Evolutionary conservation across 2,113 vertebrate genomes (phyloP), one percentile per base, ranked within the genome.

Genomic region (Nesospiza acunhae): DNA sequence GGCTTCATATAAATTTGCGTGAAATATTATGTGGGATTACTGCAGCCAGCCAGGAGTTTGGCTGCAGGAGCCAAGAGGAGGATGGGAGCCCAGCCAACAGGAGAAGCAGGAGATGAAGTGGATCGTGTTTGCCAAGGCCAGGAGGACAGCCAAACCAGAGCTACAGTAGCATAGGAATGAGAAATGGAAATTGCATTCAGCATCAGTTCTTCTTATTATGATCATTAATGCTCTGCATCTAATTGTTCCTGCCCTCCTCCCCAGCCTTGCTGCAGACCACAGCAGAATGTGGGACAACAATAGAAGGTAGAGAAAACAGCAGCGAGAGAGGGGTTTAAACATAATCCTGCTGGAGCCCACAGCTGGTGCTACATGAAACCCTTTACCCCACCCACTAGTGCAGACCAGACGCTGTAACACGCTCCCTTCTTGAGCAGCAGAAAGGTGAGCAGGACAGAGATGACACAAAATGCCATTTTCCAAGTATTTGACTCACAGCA

Each of bases 21-120:
- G 96, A 98, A 98, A 98, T 98, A 97, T 97, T 97, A 97, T 97
- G 96, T 97, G 97, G 96, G 97, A 97, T 98, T 97, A 94, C 77
- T 90, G 22, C 89, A 95, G 95, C 95, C 95, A 96, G 97, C 97
- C 97, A 97, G 94, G 93, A 98, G 93, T 81, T 58, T 2, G 66
- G 95, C 58, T 81, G 62, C 33, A 66, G 91, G 60, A 98, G 97
- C 97, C 98, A 97, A 97, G 92, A 92, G 52, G 28, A 94, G 89
- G 86, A 89, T 95, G 96, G 97, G 98, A 97, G 24, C 83, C 50
- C 3, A 0, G 98, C 98, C 98, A 98, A 96, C 87, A 96, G 96
- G 96, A 97, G 95, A 96, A 95, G 97, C 92, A 86, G 94, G 97
- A 97, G 97, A 96, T 92, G 97, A 97, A 97, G 93, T 96, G 86